These are phyloP conservation scores for Entosphenus tridentatus DNA, from an alignment of 2,113 vertebrate species.

Conservation along the genomic window DNA sequence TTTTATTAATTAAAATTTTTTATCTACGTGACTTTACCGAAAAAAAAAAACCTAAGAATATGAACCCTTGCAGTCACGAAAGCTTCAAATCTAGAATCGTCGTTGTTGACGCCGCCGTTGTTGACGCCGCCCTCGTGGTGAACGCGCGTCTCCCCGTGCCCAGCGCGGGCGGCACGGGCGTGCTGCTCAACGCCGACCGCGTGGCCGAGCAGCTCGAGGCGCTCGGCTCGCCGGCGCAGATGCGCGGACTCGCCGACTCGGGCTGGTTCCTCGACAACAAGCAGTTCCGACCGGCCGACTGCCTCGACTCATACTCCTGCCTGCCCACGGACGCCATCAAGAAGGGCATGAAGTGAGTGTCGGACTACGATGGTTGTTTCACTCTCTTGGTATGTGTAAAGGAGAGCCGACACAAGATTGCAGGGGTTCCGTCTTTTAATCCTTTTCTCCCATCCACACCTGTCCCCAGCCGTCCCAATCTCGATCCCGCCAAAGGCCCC, in stretches of 20 bases:
- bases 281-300: conserved; percentile 67
- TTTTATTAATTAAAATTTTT: too few relatives aligned
- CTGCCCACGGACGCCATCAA: conserved; percentile 80
- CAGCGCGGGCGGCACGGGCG: conserved; percentile 78
- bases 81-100: too few relatives aligned
- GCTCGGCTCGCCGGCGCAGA: conserved; percentile 50
- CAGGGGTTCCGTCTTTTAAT: too few relatives aligned
- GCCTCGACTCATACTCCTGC: conserved; percentile 51
- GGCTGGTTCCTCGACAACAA: conserved; percentile 97
- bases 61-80: too few relatives aligned
- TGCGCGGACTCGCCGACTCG: conserved; percentile 70
- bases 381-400: neutral
- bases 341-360: conserved; percentile 57
- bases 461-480: too few relatives aligned
- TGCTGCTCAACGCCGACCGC: conserved; percentile 71
- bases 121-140: neutral
- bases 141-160: conserved; percentile 9
- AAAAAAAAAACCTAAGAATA: too few relatives aligned
- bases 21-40: too few relatives aligned
- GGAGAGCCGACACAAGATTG: too few relatives aligned
- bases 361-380: neutral
- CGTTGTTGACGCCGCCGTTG: neutral
- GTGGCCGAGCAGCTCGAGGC: conserved; percentile 65
- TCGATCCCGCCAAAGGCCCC: too few relatives aligned
- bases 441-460: too few relatives aligned